Base-by-base conservation (phyloP, 2,888 invertebrate species). In the Antheraea assamensis region DNA sequence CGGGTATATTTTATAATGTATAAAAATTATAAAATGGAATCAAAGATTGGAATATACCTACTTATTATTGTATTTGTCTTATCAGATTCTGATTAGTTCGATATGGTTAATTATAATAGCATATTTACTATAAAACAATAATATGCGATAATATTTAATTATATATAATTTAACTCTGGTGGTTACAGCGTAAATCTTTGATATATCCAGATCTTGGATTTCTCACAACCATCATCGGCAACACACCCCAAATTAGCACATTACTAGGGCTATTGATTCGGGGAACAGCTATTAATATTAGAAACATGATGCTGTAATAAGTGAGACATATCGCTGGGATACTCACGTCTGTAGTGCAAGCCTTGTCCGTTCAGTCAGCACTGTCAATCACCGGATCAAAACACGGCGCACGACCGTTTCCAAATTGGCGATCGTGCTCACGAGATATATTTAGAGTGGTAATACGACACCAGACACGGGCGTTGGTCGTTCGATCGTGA, bases 381-480 rank as follows among this genome's bases (percentile, higher is more conserved):
- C 94, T 93, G 90, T 93, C 93, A 94, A 94, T 93, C 94, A 94
- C 94, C 93, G 93, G 92, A 91, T 89, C 89, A 93, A 92, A 92
- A 94, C 93, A 94, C 90, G 92, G 87, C 90, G 92, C 90, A 91
- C 88, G 89, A 90, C 88, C 86, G 92, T 92, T 92, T 93, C 93
- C 88, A 93, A 94, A 94, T 94, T 92, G 94, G 94, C 92, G 92
- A 91, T 91, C 90, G 92, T 91, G 92, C 90, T 92, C 91, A 91
- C 92, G 90, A 84, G 88, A 83, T 94, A 94, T 93, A 92, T 93
- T 90, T 94, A 93, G 93, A 91, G 92, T 89, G 89, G 94, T 94
- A 94, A 94, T 92, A 90, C 92, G 94, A 94, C 92, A 94, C 94
- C 93, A 89, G 88, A 87, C 90, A 90, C 90, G 87, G 89, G 88